Percentiles rank a stretch among this genome's conserved stretches.
phyloP scores from a whole-genome alignment of 2,113 vertebrate genomes.

The Neodon shergylaensis region DNA sequence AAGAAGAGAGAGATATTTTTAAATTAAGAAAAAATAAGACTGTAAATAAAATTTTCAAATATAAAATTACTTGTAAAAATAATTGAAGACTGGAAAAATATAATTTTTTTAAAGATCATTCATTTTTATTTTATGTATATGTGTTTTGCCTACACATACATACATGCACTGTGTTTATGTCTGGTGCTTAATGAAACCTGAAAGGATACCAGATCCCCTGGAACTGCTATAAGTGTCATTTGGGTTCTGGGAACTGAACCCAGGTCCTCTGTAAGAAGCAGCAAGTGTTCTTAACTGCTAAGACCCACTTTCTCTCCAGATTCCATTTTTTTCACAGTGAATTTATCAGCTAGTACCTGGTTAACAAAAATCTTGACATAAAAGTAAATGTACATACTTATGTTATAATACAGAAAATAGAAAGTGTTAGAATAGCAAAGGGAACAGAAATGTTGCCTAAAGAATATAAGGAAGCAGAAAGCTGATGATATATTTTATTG shows the following conservation, averaged over 20 bases:
- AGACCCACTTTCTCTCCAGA: not conserved
- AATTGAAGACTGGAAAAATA: not conserved
- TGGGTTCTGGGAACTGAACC: not conserved
- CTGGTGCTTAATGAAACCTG: not conserved
- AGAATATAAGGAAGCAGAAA: slow-evolving; percentile 27
- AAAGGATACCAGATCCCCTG: not conserved
- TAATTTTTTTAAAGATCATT: not conserved
- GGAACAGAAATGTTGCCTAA: not conserved
- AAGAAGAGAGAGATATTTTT: not conserved
- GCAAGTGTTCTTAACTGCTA: not conserved
- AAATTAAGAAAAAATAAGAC: not conserved
- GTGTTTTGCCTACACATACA: not conserved
- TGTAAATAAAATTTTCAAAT: not conserved
- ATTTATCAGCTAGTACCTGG: not conserved
- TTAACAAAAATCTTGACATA: not conserved
- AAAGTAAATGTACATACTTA: not conserved
- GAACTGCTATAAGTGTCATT: not conserved
- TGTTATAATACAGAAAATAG: not conserved
- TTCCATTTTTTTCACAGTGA: not conserved
- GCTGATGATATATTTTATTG: not conserved
- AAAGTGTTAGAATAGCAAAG: not conserved
- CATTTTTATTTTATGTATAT: not conserved
- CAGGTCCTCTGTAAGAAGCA: not conserved
- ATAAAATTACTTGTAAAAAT: slow-evolving; percentile 29
- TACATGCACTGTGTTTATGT: not conserved